Evolutionary conservation across 1,140 invertebrate species (phyloP), one percentile per base, ranked within the genome.

Genomic region (Sitophilus oryzae): DNA sequence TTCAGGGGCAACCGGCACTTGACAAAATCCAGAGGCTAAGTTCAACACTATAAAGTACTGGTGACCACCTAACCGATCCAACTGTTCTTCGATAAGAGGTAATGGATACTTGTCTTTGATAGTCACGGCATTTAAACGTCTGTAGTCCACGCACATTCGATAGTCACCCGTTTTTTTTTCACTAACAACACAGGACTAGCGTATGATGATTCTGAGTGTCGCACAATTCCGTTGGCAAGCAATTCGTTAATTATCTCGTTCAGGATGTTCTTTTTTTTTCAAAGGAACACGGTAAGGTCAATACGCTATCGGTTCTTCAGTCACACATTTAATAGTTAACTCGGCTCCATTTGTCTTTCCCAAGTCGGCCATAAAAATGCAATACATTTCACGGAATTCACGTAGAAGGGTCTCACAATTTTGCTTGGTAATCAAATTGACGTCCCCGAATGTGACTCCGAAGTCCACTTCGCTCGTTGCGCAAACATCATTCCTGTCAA

Each of bases 51-150:
- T 59, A 56, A 66, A 71, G 22, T 64, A 43, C 25, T 51, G 45
- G 56, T 52, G 59, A 4, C 55, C 51, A n/a, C 16, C 30, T 25
- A 67, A 20, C 5, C 36, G 20, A 16, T 63, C 59, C 1, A 71
- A 16, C 38, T 56, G 59, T 11, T 70, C 68, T 6, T 71, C 63
- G 5, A 71, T 67, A 9, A 61, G 23, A 1, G 71, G 69, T 10
- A 52, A 23, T 18, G 48, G 48, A 25, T 42, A 51, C 20, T 41
- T 51, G 52, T 65, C 56, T 20, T 59, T 64, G 2, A 52, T 16
- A 1, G 58, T 61, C 2, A 56, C 25, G 38, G 53, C 56, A 52
- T 67, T 68, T 11, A 68, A 42, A 3, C 19, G n/a, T 6, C 64
- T 30, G 50, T 56, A 66, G 37, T 69, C 67, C 5, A 67, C 46